phyloP scores from a whole-genome alignment of 2,113 vertebrate species.

The Murina feae region DNA sequence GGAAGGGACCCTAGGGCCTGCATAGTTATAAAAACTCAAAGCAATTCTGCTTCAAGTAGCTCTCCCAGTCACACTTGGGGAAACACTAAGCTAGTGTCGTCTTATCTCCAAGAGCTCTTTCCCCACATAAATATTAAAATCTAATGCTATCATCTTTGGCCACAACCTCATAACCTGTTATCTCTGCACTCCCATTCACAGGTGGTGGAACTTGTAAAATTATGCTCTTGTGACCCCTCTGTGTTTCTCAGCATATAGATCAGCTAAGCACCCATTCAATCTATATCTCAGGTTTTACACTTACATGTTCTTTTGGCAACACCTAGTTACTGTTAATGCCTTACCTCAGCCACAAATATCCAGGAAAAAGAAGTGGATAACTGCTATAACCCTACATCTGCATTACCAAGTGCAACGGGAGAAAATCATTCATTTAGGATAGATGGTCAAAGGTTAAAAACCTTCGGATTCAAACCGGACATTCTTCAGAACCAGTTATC shows the following conservation, averaged over 20 bases:
- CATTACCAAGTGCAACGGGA: neutral
- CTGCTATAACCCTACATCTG: neutral
- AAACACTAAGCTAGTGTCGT: neutral
- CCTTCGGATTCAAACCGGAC: neutral
- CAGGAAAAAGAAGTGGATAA: accelerated
- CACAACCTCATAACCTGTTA: neutral
- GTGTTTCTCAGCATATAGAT: neutral
- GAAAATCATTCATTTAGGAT: neutral
- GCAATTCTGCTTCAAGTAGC: neutral
- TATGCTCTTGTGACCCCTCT: neutral
- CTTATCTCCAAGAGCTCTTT: neutral
- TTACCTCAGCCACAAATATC: neutral
- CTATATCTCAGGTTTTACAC: neutral
- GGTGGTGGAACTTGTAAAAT: neutral
- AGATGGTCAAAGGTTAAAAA: neutral
- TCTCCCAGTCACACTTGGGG: neutral
- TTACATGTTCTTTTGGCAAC: neutral
- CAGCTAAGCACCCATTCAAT: neutral
- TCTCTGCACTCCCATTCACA: neutral
- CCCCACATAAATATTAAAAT: neutral
- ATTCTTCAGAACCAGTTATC: neutral
- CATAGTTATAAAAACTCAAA: neutral
- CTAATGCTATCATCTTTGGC: neutral
- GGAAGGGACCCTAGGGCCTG: neutral
- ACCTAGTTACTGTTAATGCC: neutral